Evolutionary conservation across 2,113 vertebrate species (phyloP).

Genomic region (Salminus brasiliensis): DNA sequence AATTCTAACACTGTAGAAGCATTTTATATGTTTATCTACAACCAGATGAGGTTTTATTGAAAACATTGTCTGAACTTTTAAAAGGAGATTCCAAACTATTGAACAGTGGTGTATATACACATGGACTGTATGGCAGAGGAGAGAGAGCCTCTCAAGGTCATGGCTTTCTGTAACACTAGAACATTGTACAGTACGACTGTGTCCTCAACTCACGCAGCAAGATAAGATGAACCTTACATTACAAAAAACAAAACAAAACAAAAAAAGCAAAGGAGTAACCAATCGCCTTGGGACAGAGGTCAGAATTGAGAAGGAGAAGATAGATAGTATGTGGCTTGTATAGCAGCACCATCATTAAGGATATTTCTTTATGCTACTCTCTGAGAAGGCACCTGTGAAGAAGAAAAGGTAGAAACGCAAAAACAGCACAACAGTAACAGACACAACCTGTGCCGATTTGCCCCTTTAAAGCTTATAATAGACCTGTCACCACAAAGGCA

Average conservation of each 20-base stretch:
- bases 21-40: too few relatives aligned
- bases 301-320: background rate
- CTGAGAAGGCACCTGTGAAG: constrained; percentile 2
- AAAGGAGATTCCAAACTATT: too few relatives aligned
- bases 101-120: too few relatives aligned
- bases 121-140: too few relatives aligned
- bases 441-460: constrained; percentile 61
- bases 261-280: background rate
- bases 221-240: background rate
- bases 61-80: too few relatives aligned
- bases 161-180: background rate
- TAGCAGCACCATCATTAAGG: background rate
- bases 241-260: background rate
- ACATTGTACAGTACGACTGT: background rate
- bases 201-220: background rate
- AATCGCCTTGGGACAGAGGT: background rate
- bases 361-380: background rate
- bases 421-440: background rate
- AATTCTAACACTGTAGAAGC: too few relatives aligned
- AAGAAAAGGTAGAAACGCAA: background rate
- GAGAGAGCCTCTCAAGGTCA: too few relatives aligned
- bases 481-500: constrained; percentile 68
- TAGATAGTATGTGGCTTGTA: background rate
- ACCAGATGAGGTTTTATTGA: too few relatives aligned
- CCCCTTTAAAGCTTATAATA: constrained; percentile 50